Evolutionary conservation across 1,140 invertebrate genomes (phyloP), one percentile per base, ranked within the genome.

Genomic region (Pogonomyrmex californicus): DNA sequence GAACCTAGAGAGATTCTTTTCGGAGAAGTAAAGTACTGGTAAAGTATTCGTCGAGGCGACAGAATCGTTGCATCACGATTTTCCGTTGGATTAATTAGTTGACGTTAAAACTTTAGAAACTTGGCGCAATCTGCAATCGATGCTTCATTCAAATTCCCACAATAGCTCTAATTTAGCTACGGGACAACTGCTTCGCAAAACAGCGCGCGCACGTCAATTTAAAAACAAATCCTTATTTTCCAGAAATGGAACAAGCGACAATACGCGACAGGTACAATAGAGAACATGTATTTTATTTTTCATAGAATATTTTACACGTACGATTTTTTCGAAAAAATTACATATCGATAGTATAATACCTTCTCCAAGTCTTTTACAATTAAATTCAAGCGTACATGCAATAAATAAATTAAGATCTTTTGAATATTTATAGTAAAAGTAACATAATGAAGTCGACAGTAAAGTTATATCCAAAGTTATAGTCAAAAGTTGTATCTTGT

Each of bases 41-140:
- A 23, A 23, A 23, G 23, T 23, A 23, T 23, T 54, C n/a, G 44
- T 6, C 12, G n/a, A 66, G 7, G 9, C 36, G 44, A 63, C 23
- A 4, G 38, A 60, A 23, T 14, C 23, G 30, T 62, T 77, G 44
- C 23, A n/a, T 44, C 62, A 68, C 12, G n/a, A 1, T 36, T 78
- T 51, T 66, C 44, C 10, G n/a, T 23, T 17, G 33, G 44, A 65
- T 66, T 79, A 79, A 79, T 79, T 79, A 68, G 47, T 68, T 54
- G 77, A 56, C 47, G 47, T 44, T 71, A 73, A 82, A 82, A 82
- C 51, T 58, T 54, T 33, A n/a, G 49, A 47, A 71, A 58, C 23
- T 82, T 71, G 17, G 60, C 70, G 30, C 41, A 66, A 38, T 68
- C 44, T 70, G 66, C 66, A 73, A 78, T 73, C 36, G 58, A n/a